Evolutionary conservation across 2,888 invertebrate genomes (phyloP).

Genomic region (Temnothorax ravouxi): DNA sequence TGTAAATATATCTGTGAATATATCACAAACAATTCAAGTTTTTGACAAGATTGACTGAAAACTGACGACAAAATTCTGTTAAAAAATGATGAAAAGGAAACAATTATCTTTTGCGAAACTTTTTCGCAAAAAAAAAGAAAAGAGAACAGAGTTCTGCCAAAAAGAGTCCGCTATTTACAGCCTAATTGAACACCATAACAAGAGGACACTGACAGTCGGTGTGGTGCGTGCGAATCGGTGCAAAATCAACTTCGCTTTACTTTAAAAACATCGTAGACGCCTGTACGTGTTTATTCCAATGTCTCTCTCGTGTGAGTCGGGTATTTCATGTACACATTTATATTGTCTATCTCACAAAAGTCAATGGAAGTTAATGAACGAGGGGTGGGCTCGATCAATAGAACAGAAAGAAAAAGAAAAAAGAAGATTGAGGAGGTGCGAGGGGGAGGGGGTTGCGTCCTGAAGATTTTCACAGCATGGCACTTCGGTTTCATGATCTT

Average conservation of each 20-base stretch:
- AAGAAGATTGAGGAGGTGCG: not conserved
- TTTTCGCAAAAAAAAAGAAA: not conserved
- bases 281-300: constrained; percentile 78
- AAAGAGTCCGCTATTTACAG: constrained; percentile 74
- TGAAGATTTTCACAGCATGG: constrained; percentile 82
- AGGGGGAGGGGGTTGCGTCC: constrained; percentile 33
- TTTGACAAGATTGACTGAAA: not conserved
- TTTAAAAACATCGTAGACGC: constrained; percentile 66
- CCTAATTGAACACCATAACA: constrained; percentile 75
- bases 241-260: constrained; percentile 88
- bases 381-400: not conserved
- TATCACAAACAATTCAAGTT: not conserved
- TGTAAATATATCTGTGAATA: not conserved
- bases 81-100: not conserved
- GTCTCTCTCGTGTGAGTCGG: constrained; percentile 81
- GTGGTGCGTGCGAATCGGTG: constrained; percentile 88
- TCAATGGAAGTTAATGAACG: constrained; percentile 27
- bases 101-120: not conserved
- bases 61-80: not conserved
- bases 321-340: constrained; percentile 19
- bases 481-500: constrained; percentile 77
- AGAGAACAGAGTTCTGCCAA: constrained; percentile 69
- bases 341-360: constrained; percentile 33
- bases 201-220: constrained; percentile 81
- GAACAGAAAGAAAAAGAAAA: constrained; percentile 30